These are phyloP conservation scores for Choloepus hoffmanni DNA, from an alignment of 2,113 vertebrate species.

Conservation along the genomic window DNA sequence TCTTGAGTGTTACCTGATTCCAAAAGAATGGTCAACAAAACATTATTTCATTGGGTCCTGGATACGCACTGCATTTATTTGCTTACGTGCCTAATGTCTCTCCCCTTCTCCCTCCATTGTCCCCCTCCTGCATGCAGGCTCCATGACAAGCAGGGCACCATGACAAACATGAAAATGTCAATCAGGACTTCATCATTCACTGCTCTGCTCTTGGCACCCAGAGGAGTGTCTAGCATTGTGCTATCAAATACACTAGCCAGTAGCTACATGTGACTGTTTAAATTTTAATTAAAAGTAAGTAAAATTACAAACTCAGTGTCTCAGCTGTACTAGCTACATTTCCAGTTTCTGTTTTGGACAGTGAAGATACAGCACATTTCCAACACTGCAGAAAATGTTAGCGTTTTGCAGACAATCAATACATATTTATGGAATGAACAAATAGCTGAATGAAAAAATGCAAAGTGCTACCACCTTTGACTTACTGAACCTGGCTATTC, in stretches of 20 bases:
- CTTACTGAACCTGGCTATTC: neutral
- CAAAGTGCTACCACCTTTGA: neutral
- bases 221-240: neutral
- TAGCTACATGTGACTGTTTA: neutral
- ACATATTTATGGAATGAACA: neutral
- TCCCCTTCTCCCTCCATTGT: neutral
- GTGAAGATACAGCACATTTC: neutral
- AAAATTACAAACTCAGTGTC: neutral
- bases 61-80: neutral
- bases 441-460: neutral
- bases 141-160: neutral
- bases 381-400: neutral
- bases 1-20: neutral
- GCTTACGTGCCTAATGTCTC: neutral
- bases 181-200: neutral
- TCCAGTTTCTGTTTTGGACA: neutral
- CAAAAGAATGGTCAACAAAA: slow-evolving; percentile 23
- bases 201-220: neutral
- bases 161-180: too few relatives aligned
- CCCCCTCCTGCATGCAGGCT: neutral
- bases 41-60: neutral
- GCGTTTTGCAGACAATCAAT: neutral
- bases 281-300: neutral
- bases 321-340: neutral
- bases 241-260: neutral